phyloP scores from a whole-genome alignment of 2,113 vertebrate genomes.

The Erythrocercus mccallii region DNA sequence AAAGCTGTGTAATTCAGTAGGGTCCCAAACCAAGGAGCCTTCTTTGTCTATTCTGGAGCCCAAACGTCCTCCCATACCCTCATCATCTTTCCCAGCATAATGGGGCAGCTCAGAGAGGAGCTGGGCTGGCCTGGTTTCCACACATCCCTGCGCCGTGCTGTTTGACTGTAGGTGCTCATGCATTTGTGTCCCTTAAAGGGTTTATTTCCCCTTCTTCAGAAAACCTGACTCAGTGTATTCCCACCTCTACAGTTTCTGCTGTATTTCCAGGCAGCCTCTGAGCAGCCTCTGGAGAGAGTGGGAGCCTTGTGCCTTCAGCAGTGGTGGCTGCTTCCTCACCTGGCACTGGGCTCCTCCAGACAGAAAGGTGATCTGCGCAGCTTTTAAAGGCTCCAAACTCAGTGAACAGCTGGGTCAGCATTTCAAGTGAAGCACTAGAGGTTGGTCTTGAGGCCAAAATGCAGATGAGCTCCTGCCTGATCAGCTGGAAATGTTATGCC shows the following conservation, averaged over 20 bases:
- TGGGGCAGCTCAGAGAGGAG: neutral
- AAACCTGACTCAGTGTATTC: fast-evolving
- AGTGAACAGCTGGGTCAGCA: neutral
- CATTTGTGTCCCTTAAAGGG: neutral
- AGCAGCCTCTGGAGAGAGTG: neutral
- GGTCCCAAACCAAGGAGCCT: neutral
- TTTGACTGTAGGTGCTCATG: neutral
- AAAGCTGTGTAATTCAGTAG: neutral
- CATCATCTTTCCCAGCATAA: neutral
- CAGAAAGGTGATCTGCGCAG: neutral
- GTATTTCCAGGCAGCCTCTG: neutral
- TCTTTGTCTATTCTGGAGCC: neutral
- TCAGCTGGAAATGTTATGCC: neutral
- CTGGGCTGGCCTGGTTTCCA: neutral
- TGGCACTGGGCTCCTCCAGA: neutral
- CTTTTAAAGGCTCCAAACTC: neutral
- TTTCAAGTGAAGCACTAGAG: neutral
- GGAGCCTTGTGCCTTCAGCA: neutral
- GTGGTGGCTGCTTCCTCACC: neutral
- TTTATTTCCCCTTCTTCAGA: neutral
- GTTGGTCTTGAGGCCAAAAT: neutral
- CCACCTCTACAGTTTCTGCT: neutral
- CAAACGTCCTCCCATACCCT: neutral
- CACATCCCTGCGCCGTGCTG: neutral
- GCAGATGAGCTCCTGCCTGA: neutral